phyloP scores from a whole-genome alignment of 37 sponge, comb jelly and placozoan genomes.

The Ianthella basta region DNA sequence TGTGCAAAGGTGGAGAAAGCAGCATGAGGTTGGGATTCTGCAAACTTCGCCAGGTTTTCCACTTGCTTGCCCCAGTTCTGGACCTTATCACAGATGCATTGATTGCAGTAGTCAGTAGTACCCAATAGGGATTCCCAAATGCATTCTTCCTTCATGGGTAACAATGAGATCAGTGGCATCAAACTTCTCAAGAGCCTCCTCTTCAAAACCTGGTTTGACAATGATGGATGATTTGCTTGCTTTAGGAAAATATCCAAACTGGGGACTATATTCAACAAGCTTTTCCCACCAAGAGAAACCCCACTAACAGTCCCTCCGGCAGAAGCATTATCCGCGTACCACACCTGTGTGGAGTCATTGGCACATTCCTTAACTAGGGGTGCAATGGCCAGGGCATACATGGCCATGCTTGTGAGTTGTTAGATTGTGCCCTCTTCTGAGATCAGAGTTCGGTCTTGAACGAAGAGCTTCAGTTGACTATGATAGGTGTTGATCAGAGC shows the following conservation, averaged over 20 bases:
- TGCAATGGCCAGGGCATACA: slow-evolving; percentile 22
- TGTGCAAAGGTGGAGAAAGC: neutral
- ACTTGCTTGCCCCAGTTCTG: slow-evolving; percentile 4
- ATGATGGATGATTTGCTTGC: slow-evolving; percentile 13
- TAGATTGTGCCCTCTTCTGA: slow-evolving; percentile 11
- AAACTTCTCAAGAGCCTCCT: neutral
- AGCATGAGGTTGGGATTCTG: slow-evolving; percentile 19
- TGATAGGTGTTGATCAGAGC: slow-evolving; percentile 8
- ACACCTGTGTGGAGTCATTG: neutral
- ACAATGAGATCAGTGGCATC: neutral
- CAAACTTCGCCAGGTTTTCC: neutral
- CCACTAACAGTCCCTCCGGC: slow-evolving; percentile 2
- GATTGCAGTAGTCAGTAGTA: neutral
- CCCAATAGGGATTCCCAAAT: slow-evolving; percentile 16
- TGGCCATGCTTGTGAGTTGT: slow-evolving; percentile 5
- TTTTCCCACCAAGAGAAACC: slow-evolving; percentile 11
- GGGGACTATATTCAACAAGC: slow-evolving; percentile 7
- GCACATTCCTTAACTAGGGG: slow-evolving; percentile 12
- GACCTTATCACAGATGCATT: slow-evolving; percentile 6
- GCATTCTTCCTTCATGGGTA: neutral
- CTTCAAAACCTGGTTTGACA: slow-evolving; percentile 13
- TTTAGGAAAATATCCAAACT: slow-evolving; percentile 14
- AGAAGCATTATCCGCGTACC: slow-evolving; percentile 27
- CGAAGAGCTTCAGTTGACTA: slow-evolving; percentile 5
- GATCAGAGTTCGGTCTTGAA: neutral